Evolutionary conservation across 2,888 invertebrate species (phyloP).

Genomic region (Archaeoteleia sp.): DNA sequence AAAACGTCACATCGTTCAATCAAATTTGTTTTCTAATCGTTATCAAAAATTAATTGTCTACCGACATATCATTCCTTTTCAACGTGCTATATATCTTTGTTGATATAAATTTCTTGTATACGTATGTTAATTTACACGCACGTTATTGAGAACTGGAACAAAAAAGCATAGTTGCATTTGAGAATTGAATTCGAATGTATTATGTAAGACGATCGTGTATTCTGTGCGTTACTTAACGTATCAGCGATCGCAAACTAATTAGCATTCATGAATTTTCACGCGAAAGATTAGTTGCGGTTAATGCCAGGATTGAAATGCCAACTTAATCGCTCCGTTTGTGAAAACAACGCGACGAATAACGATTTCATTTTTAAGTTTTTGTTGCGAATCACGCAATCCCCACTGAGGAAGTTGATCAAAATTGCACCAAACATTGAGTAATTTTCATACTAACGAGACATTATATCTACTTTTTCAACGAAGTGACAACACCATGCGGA

Average conservation of each 20-base stretch:
- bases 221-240: conserved; percentile 6
- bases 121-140: not conserved
- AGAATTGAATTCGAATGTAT: conserved; percentile 8
- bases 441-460: not conserved
- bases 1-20: no score
- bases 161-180: conserved; percentile 2
- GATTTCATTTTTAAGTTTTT: conserved; percentile 14
- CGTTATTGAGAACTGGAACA: not conserved
- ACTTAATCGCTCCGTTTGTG: conserved; percentile 11
- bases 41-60: no score
- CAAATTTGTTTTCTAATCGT: no score
- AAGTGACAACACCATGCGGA: not conserved
- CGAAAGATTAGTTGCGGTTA: conserved; percentile 34
- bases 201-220: conserved; percentile 24
- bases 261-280: conserved; percentile 32
- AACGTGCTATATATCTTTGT: no score
- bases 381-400: not conserved
- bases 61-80: no score
- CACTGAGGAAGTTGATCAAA: conserved; percentile 3
- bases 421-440: conserved; percentile 2
- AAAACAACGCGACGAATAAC: conserved; percentile 10
- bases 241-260: conserved; percentile 3
- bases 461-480: not conserved
- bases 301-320: conserved; percentile 19
- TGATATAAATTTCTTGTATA: no score